Conservation (phyloP, 37 sponge, comb jelly and placozoan genomes). For the Axinella damicornis region DNA sequence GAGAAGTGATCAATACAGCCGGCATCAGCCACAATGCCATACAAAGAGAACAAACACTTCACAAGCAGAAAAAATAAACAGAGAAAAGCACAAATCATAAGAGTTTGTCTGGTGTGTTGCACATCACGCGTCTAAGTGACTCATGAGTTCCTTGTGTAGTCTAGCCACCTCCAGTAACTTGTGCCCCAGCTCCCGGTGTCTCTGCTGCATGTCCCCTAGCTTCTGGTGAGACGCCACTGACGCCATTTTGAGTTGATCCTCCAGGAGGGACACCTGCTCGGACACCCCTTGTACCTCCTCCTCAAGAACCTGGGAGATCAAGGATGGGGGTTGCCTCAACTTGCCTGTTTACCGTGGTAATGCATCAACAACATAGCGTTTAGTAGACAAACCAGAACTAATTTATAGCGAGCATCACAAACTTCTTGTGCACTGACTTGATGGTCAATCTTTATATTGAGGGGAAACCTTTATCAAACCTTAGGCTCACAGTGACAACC, state of each 20-base stretch:
- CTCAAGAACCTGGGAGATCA: too few relatives aligned
- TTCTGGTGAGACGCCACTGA: slow-evolving; percentile 28
- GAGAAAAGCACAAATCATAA: background rate
- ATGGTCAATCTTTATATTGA: too few relatives aligned
- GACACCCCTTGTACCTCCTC: slow-evolving; percentile 30
- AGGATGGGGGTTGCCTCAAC: too few relatives aligned
- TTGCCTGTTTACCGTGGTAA: background rate
- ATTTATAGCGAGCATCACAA: too few relatives aligned
- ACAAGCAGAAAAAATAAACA: background rate
- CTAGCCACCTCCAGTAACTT: slow-evolving; percentile 24
- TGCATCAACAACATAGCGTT: background rate
- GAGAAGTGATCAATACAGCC: background rate
- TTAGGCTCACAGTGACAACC: too few relatives aligned
- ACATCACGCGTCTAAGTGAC: slow-evolving; percentile 29
- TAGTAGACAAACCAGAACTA: background rate
- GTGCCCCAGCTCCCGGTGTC: slow-evolving; percentile 25
- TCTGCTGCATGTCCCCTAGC: slow-evolving; percentile 6
- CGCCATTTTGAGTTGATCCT: slow-evolving; percentile 57
- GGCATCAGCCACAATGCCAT: background rate
- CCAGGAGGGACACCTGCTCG: slow-evolving; percentile 16
- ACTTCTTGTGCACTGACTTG: too few relatives aligned
- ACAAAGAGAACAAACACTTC: background rate
- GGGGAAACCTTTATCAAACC: too few relatives aligned
- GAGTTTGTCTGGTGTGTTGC: background rate
- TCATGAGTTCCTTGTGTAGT: slow-evolving; percentile 32